Evolutionary conservation across 2,113 vertebrate genomes (phyloP), one percentile per base, ranked within the genome.

Genomic region (Oenanthe oenanthe): DNA sequence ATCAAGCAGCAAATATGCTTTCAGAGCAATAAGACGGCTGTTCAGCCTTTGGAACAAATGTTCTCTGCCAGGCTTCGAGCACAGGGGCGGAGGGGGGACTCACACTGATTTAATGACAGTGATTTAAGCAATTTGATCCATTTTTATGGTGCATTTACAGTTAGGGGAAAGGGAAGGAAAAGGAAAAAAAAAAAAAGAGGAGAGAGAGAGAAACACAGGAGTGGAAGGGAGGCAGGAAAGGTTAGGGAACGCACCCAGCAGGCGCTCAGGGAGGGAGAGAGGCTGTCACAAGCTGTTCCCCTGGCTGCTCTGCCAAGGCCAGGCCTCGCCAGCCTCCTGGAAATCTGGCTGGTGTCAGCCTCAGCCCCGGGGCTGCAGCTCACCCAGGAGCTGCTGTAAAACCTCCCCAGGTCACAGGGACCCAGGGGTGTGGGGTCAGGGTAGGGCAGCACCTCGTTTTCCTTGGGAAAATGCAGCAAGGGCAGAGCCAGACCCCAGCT

Each of bases 91-190:
- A 95, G 96, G 95, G 95, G 96, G 95, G 96, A 94, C 95, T 96
- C 95, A 96, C 95, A 96, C 95, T 93, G 94, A 96, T 95, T 96
- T 97, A 97, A 97, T 97, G 94, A 97, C 93, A 96, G 96, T 94
- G 96, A 96, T 97, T 97, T 96, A 96, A 96, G 96, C 96, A 96
- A 96, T 97, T 97, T 96, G 94, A 97, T 95, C 96, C 95, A 96
- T 96, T 97, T 97, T 96, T 96, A 96, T 93, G 95, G 96, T 32
- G 90, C 95, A 96, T 96, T 96, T 97, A 96, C 96, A 97, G 95
- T 95, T 92, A 93, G 92, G 43, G 89, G 62, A 88, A 91, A 91
- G 34, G 50, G 2, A 9, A 45, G 14, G 12, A 20, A 45, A 81
- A 72, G 25, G 38, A 62, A 81, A 72, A 72, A 70, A 66, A 66